A percentile compares a stretch with the other conserved stretches of the same genome.
Conservation (phyloP, 1,140 invertebrate genomes). For the Aphaenogaster ashmeadi region DNA sequence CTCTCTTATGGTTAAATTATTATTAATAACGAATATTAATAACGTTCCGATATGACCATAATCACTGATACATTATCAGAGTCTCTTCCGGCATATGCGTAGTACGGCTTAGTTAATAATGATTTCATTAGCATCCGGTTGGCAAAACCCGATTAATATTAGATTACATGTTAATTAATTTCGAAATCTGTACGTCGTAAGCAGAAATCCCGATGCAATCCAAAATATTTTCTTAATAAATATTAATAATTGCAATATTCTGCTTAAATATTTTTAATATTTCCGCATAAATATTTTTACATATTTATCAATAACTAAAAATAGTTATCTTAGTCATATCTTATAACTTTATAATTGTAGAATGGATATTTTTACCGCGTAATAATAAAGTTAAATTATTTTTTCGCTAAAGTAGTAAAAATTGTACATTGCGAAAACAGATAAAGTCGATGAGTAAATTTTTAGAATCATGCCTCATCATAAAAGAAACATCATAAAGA, state of each 20-base stretch:
- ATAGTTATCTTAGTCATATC: slow-evolving; percentile 1
- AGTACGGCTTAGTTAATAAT: slow-evolving; percentile 56
- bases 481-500: background rate
- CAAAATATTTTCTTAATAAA: slow-evolving; percentile 21
- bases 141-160: slow-evolving; percentile 57
- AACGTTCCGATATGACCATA: slow-evolving; percentile 1
- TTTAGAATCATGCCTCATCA: background rate
- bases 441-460: background rate
- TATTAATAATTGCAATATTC: background rate
- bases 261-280: background rate
- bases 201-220: background rate
- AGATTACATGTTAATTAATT: slow-evolving; percentile 59
- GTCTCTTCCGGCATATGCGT: slow-evolving; percentile 15
- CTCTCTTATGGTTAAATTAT: background rate
- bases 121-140: slow-evolving; percentile 26
- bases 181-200: slow-evolving; percentile 16
- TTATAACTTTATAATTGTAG: background rate
- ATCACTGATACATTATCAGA: slow-evolving; percentile 50
- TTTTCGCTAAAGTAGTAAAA: background rate
- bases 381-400: background rate
- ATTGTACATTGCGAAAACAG: background rate
- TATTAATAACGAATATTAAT: slow-evolving; percentile 48
- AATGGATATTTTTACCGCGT: no score
- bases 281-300: background rate
- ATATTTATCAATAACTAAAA: background rate